Base-by-base conservation (phyloP, 64 coral and sea anemone genomes). In the Trachythela sp. region DNA sequence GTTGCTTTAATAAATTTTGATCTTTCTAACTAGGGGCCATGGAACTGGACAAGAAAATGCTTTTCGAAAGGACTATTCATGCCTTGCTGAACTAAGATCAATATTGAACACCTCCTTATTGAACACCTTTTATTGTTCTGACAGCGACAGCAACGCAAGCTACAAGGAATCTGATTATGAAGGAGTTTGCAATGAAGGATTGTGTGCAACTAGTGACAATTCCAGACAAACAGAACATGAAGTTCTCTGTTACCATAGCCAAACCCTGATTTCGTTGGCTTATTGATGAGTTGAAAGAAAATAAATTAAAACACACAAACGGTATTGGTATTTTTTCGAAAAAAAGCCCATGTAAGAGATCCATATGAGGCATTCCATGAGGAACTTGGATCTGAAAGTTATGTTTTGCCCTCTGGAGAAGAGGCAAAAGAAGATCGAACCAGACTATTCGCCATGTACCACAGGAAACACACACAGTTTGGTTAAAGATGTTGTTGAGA, bases 391-490 rank as follows among this genome's bases (percentile, higher is more conserved):
- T 5, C 5, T 0, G 90, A 96, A n/a, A 48, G 71, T 17, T 91
- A 89, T 60, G 11, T 71, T 85, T 24, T 51, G 24, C 85, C 91
- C 11, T 77, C 70, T 29, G 86, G 64, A 0, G 0, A 86, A 31
- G 92, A 92, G 13, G 49, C 51, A 34, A 86, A 31, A 48, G 90
- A 92, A 90, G 90, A 92, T 36, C 31, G 92, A 18, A 92, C 32
- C 1, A 13, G 75, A 41, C 41, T 97, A 8, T 94, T 92, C 84
- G 95, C 87, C 0, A 94, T 97, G 92, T 97, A 94, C 14, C 90
- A 94, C 67, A 92, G 67, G 22, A 97, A 83, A n/a, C 22, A 94
- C 90, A 10, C 86, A 94, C 43, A 26, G 26, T 18, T n/a, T 92
- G 3, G 94, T 93, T 2, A 96, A 96, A 40, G 86, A 31, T 48